Base-by-base conservation (phyloP, 2,888 invertebrate species). In the Diadegma fenestrale region DNA sequence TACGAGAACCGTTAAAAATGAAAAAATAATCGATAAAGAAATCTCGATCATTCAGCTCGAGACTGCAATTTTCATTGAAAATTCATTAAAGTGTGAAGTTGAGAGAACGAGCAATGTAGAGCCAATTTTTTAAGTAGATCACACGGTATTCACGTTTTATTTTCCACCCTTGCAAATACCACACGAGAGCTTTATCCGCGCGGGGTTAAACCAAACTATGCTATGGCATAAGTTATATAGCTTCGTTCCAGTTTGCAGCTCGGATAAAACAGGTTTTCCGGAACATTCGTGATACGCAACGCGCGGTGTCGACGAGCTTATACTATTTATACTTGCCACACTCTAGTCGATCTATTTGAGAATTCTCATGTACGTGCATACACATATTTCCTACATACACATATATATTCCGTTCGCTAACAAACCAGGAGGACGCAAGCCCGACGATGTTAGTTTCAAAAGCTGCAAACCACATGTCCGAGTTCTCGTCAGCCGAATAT, bases 201-300 rank as follows among this genome's bases (percentile, higher is more conserved):
- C 33, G 33, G 26, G 22, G 54, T 4, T 30, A 22, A 45, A 37
- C 30, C 17, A 14, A 37, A 58, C 41, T 73, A 58, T 37, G 30
- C 3, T 58, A 43, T 48, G 54, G 45, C 41, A 76, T 45, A 68
- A 78, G 61, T 78, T 30, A 66, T 77, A 78, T 78, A 54, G 58
- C 33, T 82, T 78, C 78, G 72, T 78, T 82, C 82, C 82, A 82
- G 78, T 82, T 77, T 82, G 71, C 48, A 51, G 51, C 82, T 43
- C 41, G 77, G 76, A 51, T 78, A 43, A 82, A 82, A 63, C 78
- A 80, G 84, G 78, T 84, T 86, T 83, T 80, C 76, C 68, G 69
- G 26, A 81, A 81, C 73, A 54, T 33, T 72, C 54, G 83, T 43
- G 61, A 75, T 84, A 80, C 68, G 51, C 48, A 19, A 51, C 41